Evolutionary conservation across 2,797 vertebrate genomes (phyloP), one percentile per base, ranked within the genome.

Genomic region (Bufotes viridis): DNA sequence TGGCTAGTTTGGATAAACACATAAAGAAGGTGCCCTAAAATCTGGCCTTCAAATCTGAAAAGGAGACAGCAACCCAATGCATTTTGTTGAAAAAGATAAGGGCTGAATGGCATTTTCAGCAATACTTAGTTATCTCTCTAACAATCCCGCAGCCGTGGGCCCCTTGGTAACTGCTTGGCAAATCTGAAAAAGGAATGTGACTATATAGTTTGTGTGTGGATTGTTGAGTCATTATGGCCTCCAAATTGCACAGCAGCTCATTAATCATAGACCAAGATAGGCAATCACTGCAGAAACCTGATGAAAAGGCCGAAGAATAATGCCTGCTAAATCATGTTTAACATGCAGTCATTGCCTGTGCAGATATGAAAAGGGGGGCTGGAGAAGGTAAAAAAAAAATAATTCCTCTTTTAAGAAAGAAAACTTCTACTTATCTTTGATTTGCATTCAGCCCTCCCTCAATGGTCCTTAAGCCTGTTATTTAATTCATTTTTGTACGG

Each of bases 401-500:
- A 93, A 92, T 92, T 93, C 94, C 92, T 93, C 94, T 95, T 95
- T 95, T 95, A 95, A 94, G 94, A 95, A 95, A 95, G 95, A 96
- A 96, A 96, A 96, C 95, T 96, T 95, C 94, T 95, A 95, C 95
- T 96, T 96, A 96, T 96, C 96, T 95, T 95, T 95, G 95, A 95
- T 96, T 96, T 96, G 95, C 95, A 96, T 96, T 96, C 95, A 95
- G 93, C 88, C 92, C 92, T 94, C 94, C 92, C 93, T 95, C 95
- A 96, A 96, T 96, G 94, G 96, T 94, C 93, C 93, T 95, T 96
- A 95, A 96, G 95, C 94, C 95, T 94, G 95, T 95, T 95, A 95
- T 96, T 96, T 96, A 95, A 96, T 96, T 96, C 94, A 95, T 95
- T 95, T 95, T 94, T 94, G 94, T 95, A 94, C 94, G 93, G 93